Conservation (phyloP, 2,888 invertebrate genomes). For the Trilocha varians region DNA sequence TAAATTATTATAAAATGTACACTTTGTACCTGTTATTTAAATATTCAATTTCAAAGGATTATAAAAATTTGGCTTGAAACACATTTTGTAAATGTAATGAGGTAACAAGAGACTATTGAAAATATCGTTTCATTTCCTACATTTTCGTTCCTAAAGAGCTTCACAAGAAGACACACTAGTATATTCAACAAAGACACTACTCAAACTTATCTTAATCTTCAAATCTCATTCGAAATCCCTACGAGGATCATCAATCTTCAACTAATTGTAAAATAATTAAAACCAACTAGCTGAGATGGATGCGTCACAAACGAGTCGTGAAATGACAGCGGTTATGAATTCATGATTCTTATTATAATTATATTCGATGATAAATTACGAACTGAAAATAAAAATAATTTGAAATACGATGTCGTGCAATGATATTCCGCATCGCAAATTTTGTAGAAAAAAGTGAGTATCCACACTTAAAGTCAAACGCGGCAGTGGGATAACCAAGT, state of each 20-base stretch:
- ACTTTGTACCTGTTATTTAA: neutral
- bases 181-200: conserved; percentile 8
- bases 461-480: conserved; percentile 68
- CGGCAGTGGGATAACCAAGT: conserved; percentile 71
- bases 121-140: too few relatives aligned
- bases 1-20: conserved; percentile 13
- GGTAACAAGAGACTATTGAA: too few relatives aligned
- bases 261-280: conserved; percentile 53
- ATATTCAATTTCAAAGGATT: neutral
- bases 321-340: conserved; percentile 18
- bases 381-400: conserved; percentile 25
- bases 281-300: conserved; percentile 34
- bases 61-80: too few relatives aligned
- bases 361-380: conserved; percentile 19
- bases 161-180: too few relatives aligned
- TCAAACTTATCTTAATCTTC: conserved; percentile 28
- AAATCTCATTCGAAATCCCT: conserved; percentile 28
- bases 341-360: conserved; percentile 8
- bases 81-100: too few relatives aligned
- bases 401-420: conserved; percentile 46
- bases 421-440: conserved; percentile 54
- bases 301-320: conserved; percentile 13
- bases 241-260: conserved; percentile 39
- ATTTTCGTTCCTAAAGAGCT: too few relatives aligned
- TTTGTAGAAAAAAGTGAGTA: conserved; percentile 63